Conservation (phyloP, 2,113 vertebrate genomes). For the Daubentonia madagascariensis region DNA sequence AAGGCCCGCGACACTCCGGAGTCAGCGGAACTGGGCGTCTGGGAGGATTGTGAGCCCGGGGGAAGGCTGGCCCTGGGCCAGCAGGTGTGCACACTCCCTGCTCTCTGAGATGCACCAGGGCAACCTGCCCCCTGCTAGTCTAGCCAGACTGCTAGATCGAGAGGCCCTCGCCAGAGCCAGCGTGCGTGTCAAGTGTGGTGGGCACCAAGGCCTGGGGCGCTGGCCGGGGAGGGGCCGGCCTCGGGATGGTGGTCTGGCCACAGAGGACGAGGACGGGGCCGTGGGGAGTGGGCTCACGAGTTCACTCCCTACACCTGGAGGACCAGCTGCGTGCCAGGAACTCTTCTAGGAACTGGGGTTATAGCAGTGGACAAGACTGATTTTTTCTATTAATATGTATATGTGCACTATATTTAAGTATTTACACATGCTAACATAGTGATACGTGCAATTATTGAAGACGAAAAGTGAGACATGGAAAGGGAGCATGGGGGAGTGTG, state of each 20-base stretch:
- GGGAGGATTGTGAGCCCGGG: not conserved
- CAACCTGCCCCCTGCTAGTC: not conserved
- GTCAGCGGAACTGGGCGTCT: not conserved
- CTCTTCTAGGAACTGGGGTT: not conserved
- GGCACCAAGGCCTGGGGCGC: not conserved
- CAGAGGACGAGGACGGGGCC: too few species aligned
- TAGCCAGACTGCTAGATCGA: not conserved
- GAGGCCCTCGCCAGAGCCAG: too few species aligned
- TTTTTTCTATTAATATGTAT: too few species aligned
- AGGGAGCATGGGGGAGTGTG: not conserved
- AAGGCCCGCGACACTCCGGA: not conserved
- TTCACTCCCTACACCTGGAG: not conserved
- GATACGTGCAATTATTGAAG: not conserved
- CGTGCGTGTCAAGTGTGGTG: fast-evolving
- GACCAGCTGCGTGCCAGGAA: not conserved
- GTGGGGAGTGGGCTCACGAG: not conserved
- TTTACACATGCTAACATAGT: too few species aligned
- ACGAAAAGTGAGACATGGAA: not conserved
- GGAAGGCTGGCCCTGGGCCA: not conserved
- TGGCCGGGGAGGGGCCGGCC: not conserved
- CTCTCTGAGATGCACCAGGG: not conserved
- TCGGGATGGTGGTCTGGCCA: fast-evolving
- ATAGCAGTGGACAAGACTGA: not conserved
- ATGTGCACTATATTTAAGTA: not conserved
- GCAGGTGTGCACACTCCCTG: not conserved